A percentile compares a stretch with the other conserved stretches of the same genome.
phyloP scores from a whole-genome alignment of 2,888 invertebrate genomes.

The Synergus laeviventris region DNA sequence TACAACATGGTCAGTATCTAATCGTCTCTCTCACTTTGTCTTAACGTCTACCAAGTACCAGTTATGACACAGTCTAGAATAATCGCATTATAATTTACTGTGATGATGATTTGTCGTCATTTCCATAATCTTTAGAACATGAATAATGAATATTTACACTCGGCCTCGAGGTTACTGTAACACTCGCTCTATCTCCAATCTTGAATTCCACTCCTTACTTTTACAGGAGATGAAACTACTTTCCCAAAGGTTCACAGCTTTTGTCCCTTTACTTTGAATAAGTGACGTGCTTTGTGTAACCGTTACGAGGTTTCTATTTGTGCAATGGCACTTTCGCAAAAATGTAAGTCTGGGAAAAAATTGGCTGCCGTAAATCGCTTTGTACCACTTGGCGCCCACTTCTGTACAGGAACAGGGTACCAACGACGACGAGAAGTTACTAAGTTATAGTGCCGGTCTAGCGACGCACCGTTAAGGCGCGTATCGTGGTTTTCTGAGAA shows the following conservation, averaged over 20 bases:
- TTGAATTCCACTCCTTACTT: background rate
- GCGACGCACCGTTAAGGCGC: constrained; percentile 31
- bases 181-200: background rate
- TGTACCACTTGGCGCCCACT: constrained; percentile 4
- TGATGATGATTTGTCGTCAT: background rate
- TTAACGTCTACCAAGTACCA: too few relatives aligned
- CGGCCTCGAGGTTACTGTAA: constrained; percentile 6
- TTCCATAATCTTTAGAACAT: constrained; percentile 17
- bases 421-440: constrained; percentile 13
- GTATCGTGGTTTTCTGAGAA: constrained; percentile 7
- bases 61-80: too few relatives aligned
- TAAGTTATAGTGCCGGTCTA: constrained; percentile 16
- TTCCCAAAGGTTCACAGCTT: background rate
- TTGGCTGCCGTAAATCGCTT: background rate
- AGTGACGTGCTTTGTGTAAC: background rate
- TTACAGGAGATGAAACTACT: background rate
- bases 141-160: background rate
- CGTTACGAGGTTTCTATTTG: background rate
- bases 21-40: too few relatives aligned
- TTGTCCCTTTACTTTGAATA: background rate
- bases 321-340: background rate
- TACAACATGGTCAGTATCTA: too few relatives aligned
- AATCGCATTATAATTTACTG: background rate
- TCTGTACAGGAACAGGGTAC: background rate
- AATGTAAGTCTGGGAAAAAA: background rate